Conservation (phyloP, 2,113 vertebrate genomes). For the Sorex araneus region DNA sequence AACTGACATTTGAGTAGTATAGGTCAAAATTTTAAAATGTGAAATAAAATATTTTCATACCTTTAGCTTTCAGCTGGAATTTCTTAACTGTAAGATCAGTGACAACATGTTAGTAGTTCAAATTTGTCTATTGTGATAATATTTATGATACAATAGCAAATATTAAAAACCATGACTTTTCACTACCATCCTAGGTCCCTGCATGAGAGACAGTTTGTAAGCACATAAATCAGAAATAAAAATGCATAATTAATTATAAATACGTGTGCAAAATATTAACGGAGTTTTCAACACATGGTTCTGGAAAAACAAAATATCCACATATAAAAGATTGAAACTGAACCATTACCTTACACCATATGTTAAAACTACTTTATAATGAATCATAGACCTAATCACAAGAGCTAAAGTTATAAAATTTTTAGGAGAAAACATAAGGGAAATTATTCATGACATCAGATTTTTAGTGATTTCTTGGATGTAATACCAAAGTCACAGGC, state of each 20-base stretch:
- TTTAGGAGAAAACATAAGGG: background rate
- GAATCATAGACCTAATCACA: background rate
- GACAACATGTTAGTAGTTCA: background rate
- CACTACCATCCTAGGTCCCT: no score
- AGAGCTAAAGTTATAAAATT: background rate
- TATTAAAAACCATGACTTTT: no score
- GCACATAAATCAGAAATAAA: no score
- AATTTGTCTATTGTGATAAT: background rate
- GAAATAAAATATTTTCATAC: constrained; percentile 24
- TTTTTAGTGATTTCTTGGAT: no score
- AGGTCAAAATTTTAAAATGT: background rate
- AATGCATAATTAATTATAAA: no score
- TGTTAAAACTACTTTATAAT: background rate
- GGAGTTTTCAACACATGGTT: background rate
- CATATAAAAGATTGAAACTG: background rate
- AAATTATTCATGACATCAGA: no score
- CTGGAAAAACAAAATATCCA: background rate
- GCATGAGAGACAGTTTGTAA: no score
- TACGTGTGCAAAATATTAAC: no score
- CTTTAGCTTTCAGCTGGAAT: background rate
- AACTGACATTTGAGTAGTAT: constrained; percentile 1
- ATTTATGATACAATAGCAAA: no score
- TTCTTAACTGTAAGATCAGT: background rate
- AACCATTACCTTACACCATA: background rate
- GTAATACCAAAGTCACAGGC: background rate